phyloP scores from a whole-genome alignment of 2,888 invertebrate genomes.

The Melanophora roralis region DNA sequence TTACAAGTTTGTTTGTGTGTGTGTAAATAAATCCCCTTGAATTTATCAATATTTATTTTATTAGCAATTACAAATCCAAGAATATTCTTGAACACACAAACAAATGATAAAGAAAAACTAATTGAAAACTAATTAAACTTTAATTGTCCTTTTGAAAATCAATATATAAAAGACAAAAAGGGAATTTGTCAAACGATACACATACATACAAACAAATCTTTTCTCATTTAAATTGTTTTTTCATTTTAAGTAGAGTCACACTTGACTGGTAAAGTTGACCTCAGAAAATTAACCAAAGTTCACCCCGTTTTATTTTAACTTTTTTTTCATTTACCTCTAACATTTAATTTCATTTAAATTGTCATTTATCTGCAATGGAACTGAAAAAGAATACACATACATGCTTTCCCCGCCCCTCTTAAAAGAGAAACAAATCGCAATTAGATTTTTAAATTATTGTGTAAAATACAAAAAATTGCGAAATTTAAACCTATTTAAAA shows the following conservation, averaged over 20 bases:
- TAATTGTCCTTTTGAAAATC: neutral
- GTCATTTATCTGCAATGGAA: neutral
- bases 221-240: neutral
- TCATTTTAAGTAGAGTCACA: too few species aligned
- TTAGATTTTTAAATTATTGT: too few species aligned
- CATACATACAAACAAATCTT: too few species aligned
- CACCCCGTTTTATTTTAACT: too few species aligned
- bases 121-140: constrained; percentile 10
- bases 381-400: neutral
- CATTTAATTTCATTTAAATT: neutral
- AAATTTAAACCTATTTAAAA: too few species aligned
- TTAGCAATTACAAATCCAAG: neutral
- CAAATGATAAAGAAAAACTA: neutral
- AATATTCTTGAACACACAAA: neutral
- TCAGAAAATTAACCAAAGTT: neutral
- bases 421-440: too few species aligned
- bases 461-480: too few species aligned
- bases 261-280: too few species aligned
- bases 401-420: too few species aligned
- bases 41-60: neutral
- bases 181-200: neutral
- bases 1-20: too few species aligned
- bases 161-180: neutral
- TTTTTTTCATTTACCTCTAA: neutral
- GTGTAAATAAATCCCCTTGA: neutral